Conservation (phyloP, 2,113 vertebrate genomes). For the Crotalus tigris region DNA sequence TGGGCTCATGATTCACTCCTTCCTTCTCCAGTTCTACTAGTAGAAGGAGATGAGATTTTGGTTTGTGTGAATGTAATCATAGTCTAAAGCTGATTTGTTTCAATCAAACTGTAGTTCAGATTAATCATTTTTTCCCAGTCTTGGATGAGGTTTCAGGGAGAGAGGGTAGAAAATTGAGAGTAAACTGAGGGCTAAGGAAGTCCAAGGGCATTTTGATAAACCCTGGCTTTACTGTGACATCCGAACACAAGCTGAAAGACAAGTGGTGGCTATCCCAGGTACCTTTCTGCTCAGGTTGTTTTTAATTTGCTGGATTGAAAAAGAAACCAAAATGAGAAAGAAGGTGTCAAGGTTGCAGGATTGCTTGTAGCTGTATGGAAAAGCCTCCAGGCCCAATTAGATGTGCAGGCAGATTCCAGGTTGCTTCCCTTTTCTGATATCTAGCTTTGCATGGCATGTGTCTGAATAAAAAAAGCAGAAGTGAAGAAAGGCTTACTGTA, state of each 20-base stretch:
- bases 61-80: background rate
- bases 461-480: background rate
- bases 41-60: background rate
- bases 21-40: background rate
- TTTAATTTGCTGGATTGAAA: background rate
- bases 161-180: background rate
- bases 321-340: background rate
- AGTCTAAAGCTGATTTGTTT: background rate
- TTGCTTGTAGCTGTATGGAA: background rate
- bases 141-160: background rate
- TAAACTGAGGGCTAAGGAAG: background rate
- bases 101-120: background rate
- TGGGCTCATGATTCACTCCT: background rate
- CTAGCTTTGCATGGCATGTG: background rate
- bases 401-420: background rate
- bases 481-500: background rate
- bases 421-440: background rate
- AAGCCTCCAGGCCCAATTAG: background rate
- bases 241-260: background rate
- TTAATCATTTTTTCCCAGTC: background rate
- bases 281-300: no score
- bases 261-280: fast-evolving
- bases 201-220: background rate
- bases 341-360: background rate
- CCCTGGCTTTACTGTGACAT: background rate